Evolutionary conservation across 2,797 vertebrate species (phyloP).

Genomic region (Macroramphosus scolopax): DNA sequence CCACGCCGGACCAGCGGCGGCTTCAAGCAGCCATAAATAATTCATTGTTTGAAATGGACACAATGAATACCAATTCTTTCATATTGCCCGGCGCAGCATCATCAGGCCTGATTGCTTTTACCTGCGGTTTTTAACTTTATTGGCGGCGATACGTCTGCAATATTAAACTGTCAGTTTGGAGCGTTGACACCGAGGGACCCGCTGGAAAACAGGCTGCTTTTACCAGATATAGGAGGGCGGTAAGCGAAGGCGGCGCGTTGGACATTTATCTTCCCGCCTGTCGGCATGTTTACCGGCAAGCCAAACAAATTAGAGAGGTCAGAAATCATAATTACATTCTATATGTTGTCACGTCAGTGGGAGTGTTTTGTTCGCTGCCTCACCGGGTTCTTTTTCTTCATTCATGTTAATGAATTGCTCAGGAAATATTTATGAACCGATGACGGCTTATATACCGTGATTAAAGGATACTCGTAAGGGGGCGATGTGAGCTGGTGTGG

Average conservation of each 20-base stretch:
- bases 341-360: too few species aligned
- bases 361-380: too few species aligned
- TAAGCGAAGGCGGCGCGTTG: too few species aligned
- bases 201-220: conserved; percentile 18
- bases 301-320: conserved; percentile 2
- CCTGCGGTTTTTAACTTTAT: conserved; percentile 72
- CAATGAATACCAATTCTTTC: conserved; percentile 77
- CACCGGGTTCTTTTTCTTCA: too few species aligned
- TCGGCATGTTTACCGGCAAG: neutral
- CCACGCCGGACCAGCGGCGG: conserved; percentile 46
- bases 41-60: conserved; percentile 74
- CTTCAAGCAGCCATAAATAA: conserved; percentile 78
- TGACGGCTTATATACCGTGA: too few species aligned
- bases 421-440: too few species aligned
- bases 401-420: too few species aligned
- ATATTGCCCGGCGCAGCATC: conserved; percentile 65
- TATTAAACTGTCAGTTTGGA: conserved; percentile 55
- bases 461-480: too few species aligned
- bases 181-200: conserved; percentile 48
- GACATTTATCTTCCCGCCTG: too few species aligned
- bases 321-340: too few species aligned
- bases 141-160: conserved; percentile 60
- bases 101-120: conserved; percentile 74
- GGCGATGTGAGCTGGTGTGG: too few species aligned
- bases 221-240: too few species aligned